phyloP scores from a whole-genome alignment of 2,888 invertebrate genomes.

The Conchocele bisecta region DNA sequence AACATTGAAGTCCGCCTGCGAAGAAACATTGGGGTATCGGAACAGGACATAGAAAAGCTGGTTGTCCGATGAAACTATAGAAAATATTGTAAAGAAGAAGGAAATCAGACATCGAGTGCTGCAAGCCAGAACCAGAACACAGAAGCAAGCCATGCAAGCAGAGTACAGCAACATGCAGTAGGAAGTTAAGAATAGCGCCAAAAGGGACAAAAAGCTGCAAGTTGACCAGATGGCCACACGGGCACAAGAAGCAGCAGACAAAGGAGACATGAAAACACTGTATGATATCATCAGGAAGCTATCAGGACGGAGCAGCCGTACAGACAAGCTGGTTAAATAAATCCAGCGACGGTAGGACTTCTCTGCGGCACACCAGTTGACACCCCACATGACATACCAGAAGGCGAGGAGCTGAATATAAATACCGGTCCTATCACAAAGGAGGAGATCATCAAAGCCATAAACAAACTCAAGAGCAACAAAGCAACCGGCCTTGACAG shows the following conservation, averaged over 20 bases:
- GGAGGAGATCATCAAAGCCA: not conserved
- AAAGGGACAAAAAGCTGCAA: not conserved
- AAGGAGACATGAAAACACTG: not conserved
- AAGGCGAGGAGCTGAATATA: not conserved
- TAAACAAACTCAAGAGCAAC: not conserved
- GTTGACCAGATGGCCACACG: not conserved
- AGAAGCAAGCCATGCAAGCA: too few relatives aligned
- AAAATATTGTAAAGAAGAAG: not conserved
- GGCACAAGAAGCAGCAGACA: too few relatives aligned
- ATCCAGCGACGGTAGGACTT: too few relatives aligned
- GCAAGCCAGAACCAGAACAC: not conserved
- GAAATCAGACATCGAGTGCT: too few relatives aligned
- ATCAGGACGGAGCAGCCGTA: slow-evolving; percentile 2
- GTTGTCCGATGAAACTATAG: not conserved
- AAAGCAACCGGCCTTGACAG: slow-evolving; percentile 19
- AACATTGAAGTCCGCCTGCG: not conserved
- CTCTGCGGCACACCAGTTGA: too few relatives aligned
- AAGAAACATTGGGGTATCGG: too few relatives aligned
- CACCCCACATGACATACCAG: not conserved
- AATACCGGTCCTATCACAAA: slow-evolving; percentile 8
- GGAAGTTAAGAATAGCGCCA: not conserved
- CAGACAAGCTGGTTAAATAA: too few relatives aligned
- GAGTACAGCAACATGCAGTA: not conserved
- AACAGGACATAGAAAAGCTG: not conserved
- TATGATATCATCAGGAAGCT: not conserved